Evolutionary conservation across 1,140 invertebrate species (phyloP), one percentile per base, ranked within the genome.

Genomic region (Platorchestia sp.): DNA sequence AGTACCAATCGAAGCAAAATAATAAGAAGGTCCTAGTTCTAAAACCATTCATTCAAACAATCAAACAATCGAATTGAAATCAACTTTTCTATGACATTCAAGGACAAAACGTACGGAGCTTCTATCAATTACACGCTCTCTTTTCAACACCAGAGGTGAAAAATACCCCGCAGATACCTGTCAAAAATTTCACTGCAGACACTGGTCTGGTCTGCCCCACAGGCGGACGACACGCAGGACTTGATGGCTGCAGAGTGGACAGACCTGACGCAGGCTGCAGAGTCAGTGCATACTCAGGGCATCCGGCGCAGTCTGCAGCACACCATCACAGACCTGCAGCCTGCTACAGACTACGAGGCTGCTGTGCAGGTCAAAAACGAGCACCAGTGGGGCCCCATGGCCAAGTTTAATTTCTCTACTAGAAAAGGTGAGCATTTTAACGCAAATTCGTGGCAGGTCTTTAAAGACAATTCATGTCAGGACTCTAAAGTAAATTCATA

Each of bases 401-500:
- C 86, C 75, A 95, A 86, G 89, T 95, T 95, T 45, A 86, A 95
- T 53, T 95, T 95, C 86, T 95, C 95, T 19, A 95, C 95, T 42
- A 95, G 95, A 90, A 95, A 95, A 95, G 95, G 95, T 95, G 22
- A 90, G 45, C 27, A 89, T 41, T 42, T 14, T 89, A 43, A 89
- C 41, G 59, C 36, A 3, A 36, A 3, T 75, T 75, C 36, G 3
- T n/a, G n/a, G n/a, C n/a, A n/a, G n/a, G n/a, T n/a, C n/a, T n/a
- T n/a, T n/a, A n/a, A n/a, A n/a, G n/a, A n/a, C n/a, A n/a, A n/a
- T n/a, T n/a, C n/a, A n/a, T n/a, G n/a, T n/a, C n/a, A n/a, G n/a
- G n/a, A n/a, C n/a, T n/a, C n/a, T n/a, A n/a, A n/a, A n/a, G n/a
- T n/a, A n/a, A n/a, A n/a, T n/a, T n/a, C n/a, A n/a, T n/a, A n/a